Base-by-base conservation (phyloP, 1,140 invertebrate genomes). In the Pectinophora gossypiella region DNA sequence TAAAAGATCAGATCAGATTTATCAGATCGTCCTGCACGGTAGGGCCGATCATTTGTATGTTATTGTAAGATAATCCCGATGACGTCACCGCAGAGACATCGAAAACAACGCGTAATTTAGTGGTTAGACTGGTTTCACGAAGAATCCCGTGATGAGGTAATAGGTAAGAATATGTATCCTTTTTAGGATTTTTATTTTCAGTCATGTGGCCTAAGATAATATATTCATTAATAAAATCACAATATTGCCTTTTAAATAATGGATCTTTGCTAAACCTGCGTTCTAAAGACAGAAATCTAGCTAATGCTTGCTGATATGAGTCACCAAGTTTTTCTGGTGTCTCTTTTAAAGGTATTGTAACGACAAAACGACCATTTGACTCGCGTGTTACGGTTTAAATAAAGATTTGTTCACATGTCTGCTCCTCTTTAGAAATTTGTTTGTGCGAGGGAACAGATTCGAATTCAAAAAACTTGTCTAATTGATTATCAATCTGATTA, bases 1-100 rank as follows among this genome's bases (percentile, higher is more conserved):
- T 0, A 84, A 18, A n/a, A 75, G 61, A 15, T 62, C 40, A 48
- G 19, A 22, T 87, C 68, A n/a, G 64, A 56, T 19, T n/a, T 49
- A 66, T 58, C 6, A 85, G 45, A 36, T 81, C 67, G 12, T 69
- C 57, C 50, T 86, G 77, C n/a, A 83, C 46, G n/a, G 56, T 74
- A 18, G 79, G 72, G 3, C 76, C 81, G 0, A 65, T 56, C 19
- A 69, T 43, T 19, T 51, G 48, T 7, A 51, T 42, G 13, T 51
- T 12, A 32, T 51, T 51, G 3, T 73, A 47, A 4, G 67, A 71
- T 7, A 51, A 20, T 7, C 56, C 59, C 3, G 23, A 50, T 12
- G 51, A 21, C 7, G 61, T 45, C 20, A 50, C 46, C 1, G 36
- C 20, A 1, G 67, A 72, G 0, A 53, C 69, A 54, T 72, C 58